Evolutionary conservation across 2,797 vertebrate species (phyloP).

Genomic region (Melanotaenia boesemani): DNA sequence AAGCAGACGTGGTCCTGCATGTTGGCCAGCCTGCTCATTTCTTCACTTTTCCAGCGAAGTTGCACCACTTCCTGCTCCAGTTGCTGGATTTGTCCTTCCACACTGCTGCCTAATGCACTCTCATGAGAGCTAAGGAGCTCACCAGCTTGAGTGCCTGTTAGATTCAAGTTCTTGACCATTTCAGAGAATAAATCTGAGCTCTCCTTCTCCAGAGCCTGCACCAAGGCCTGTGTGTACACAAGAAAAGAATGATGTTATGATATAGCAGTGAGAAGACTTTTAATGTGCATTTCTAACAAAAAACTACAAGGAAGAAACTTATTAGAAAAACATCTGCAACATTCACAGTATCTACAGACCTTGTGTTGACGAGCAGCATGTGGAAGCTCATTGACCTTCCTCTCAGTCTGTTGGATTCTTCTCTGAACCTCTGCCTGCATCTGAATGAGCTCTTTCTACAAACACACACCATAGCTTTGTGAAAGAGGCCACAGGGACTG

Average conservation of each 20-base stretch:
- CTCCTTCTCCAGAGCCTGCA: slow-evolving; percentile 77
- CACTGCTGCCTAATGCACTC: slow-evolving; percentile 51
- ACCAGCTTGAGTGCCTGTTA: slow-evolving; percentile 61
- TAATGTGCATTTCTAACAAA: not conserved
- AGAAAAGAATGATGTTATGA: not conserved
- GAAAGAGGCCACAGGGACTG: not conserved
- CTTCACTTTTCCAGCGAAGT: slow-evolving; percentile 71
- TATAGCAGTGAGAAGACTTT: not conserved
- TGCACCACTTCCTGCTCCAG: slow-evolving; percentile 78
- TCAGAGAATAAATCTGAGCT: slow-evolving; percentile 69
- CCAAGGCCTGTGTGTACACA: slow-evolving; percentile 58
- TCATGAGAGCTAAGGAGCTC: slow-evolving; percentile 74
- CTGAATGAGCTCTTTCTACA: slow-evolving; percentile 69
- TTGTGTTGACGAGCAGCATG: slow-evolving; percentile 66
- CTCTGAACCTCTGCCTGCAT: slow-evolving; percentile 67
- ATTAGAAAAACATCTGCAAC: not conserved
- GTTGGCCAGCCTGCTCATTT: slow-evolving; percentile 68
- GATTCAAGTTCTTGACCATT: slow-evolving; percentile 60
- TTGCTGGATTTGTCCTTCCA: slow-evolving; percentile 66
- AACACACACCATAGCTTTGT: slow-evolving; percentile 13
- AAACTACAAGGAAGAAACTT: not conserved
- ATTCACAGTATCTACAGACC: slow-evolving; percentile 30
- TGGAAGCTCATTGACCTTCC: slow-evolving; percentile 59
- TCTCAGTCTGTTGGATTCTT: slow-evolving; percentile 61
- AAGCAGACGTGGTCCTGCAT: slow-evolving; percentile 78